Conservation (phyloP, 1,140 invertebrate species). For the Belonocnema kinseyi region DNA sequence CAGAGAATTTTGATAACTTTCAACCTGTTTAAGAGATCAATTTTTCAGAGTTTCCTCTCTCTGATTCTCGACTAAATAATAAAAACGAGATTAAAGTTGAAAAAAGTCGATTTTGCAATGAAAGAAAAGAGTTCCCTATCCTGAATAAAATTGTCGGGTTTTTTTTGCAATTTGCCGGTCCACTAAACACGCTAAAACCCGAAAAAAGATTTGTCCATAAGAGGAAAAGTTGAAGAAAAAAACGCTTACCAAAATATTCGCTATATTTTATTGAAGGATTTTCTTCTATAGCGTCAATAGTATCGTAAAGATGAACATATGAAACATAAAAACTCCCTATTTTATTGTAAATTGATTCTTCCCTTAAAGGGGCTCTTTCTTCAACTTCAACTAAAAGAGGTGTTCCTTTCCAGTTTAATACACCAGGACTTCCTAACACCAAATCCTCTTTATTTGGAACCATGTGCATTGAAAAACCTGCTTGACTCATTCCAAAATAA, state of each 20-base stretch:
- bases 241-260: slow-evolving; percentile 52
- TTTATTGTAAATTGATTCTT: slow-evolving; percentile 33
- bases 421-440: slow-evolving; percentile 78
- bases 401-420: slow-evolving; percentile 76
- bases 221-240: neutral
- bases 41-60: too few species aligned
- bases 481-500: slow-evolving; percentile 60
- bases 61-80: too few species aligned
- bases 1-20: too few species aligned
- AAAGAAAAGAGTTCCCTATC: too few species aligned
- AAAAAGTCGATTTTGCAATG: too few species aligned
- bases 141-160: too few species aligned
- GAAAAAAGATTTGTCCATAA: too few species aligned
- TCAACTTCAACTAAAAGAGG: slow-evolving; percentile 48
- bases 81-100: too few species aligned
- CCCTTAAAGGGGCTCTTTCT: slow-evolving; percentile 32
- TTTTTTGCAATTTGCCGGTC: too few species aligned
- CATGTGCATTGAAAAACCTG: slow-evolving; percentile 67
- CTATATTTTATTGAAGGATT: neutral
- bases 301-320: slow-evolving; percentile 2
- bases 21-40: too few species aligned
- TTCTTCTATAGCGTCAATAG: neutral
- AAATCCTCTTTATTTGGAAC: slow-evolving; percentile 41
- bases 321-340: slow-evolving; percentile 1
- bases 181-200: too few species aligned